Base-by-base conservation (phyloP, 1,140 invertebrate species). In the Euborellia annulipes region DNA sequence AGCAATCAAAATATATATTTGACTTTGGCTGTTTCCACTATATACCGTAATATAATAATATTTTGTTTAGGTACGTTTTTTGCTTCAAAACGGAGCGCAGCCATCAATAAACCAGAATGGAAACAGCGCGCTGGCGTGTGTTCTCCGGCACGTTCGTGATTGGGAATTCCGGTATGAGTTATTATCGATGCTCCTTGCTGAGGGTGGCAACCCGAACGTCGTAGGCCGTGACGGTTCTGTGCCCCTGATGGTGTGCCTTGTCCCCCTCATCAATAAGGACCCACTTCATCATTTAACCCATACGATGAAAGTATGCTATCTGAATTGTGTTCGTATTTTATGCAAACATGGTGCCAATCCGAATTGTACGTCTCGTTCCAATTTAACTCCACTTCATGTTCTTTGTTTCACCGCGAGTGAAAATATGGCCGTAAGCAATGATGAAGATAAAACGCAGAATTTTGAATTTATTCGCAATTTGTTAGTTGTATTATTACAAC, bases 101-200 rank as follows among this genome's bases (percentile, higher is more conserved):
- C 72, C 69, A 17, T 77, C 74, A 18, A 80, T 81, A 30, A 82
- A 82, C 58, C 75, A 79, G 50, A 62, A 68, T 2, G 78, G 78
- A 13, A 82, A 82, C 61, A 78, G 75, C 46, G 79, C 77, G 7
- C 60, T 82, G 36, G 78, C 78, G 3, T 79, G 76, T 55, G 78
- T 80, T 2, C 62, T 82, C 46, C 62, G 78, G n/a, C 79, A 82
- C 59, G 69, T 82, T 7, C 58, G 76, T n/a, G 79, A 82, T 55
- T 82, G 78, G 78, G 79, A 82, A 55, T 79, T 82, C 45, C 75
- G 78, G 40, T 81, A 78, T 58, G 78, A 81, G 54, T 57, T 82
- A 36, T 61, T 82, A 18, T 74, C 75, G 48, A 82, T 82, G 78
- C 59, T 82, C 32, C 64, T 82, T 3, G 68, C 72, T 51, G 72